A percentile compares a stretch with the other conserved stretches of the same genome.
These are phyloP conservation scores for Elephantulus edwardii DNA, from an alignment of 2,113 vertebrate genomes.

Conservation along the genomic window DNA sequence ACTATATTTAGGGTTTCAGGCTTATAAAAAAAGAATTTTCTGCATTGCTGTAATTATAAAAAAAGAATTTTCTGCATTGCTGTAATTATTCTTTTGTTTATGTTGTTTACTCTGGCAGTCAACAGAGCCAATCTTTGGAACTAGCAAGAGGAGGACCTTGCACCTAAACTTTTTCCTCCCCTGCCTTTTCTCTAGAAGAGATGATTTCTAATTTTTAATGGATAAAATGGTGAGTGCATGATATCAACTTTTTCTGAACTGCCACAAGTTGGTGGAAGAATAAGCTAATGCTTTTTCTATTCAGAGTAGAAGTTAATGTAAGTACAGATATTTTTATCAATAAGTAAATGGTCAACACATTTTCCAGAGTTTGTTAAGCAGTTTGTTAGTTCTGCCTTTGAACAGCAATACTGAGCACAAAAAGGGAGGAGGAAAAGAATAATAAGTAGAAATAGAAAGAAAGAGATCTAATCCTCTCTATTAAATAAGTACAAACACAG, in stretches of 20 bases:
- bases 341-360: background rate
- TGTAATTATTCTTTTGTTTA: background rate
- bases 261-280: too few species aligned
- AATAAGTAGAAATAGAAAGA: background rate
- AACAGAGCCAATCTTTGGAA: background rate
- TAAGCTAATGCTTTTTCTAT: background rate
- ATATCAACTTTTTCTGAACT: too few species aligned
- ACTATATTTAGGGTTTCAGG: background rate
- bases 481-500: background rate
- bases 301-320: background rate
- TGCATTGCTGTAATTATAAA: background rate
- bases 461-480: background rate
- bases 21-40: background rate
- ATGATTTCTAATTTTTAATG: background rate
- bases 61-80: background rate
- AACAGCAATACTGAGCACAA: background rate
- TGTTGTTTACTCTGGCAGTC: background rate
- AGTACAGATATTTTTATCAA: background rate
- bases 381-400: background rate
- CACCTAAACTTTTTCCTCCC: background rate
- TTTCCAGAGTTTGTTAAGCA: background rate
- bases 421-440: background rate
- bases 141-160: too few species aligned
- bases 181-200: conserved; percentile 2
- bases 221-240: background rate